Conservation (phyloP, 2,888 invertebrate species). For the Trisateles emortualis region DNA sequence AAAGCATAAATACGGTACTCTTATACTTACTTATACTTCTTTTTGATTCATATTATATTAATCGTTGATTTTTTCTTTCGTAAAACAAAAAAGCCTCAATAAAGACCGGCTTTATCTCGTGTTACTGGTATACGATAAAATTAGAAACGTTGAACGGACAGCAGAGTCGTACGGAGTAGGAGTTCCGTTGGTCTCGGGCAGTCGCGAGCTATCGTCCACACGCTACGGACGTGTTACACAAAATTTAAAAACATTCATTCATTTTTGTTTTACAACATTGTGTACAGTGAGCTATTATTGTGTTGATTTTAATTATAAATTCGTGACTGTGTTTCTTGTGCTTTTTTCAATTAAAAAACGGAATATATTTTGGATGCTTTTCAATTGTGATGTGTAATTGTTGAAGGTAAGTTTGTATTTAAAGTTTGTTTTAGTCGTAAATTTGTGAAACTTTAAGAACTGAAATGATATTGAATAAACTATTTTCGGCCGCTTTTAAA, state of each 20-base stretch:
- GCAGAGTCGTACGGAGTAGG: constrained; percentile 47
- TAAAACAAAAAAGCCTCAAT: constrained; percentile 75
- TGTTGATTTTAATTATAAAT: constrained; percentile 32
- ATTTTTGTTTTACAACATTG: constrained; percentile 35
- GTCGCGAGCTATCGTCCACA: constrained; percentile 59
- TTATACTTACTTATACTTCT: constrained; percentile 13
- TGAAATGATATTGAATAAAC: no score
- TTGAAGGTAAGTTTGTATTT: constrained; percentile 61
- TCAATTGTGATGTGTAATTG: constrained; percentile 63
- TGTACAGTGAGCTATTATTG: constrained; percentile 48
- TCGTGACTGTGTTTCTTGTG: constrained; percentile 56
- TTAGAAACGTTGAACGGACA: constrained; percentile 72
- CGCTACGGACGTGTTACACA: constrained; percentile 48
- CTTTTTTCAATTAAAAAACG: constrained; percentile 46
- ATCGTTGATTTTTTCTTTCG: constrained; percentile 46
- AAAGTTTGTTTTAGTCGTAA: constrained; percentile 3
- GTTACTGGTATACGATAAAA: constrained; percentile 82
- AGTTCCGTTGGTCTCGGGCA: constrained; percentile 40
- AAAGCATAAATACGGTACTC: neutral
- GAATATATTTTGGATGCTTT: constrained; percentile 52
- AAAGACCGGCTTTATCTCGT: constrained; percentile 85
- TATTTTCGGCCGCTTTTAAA: neutral
- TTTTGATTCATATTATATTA: constrained; percentile 32
- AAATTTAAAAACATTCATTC: neutral
- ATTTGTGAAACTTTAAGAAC: neutral